phyloP scores from a whole-genome alignment of 2,888 invertebrate species.

The Bombyx huttoni region DNA sequence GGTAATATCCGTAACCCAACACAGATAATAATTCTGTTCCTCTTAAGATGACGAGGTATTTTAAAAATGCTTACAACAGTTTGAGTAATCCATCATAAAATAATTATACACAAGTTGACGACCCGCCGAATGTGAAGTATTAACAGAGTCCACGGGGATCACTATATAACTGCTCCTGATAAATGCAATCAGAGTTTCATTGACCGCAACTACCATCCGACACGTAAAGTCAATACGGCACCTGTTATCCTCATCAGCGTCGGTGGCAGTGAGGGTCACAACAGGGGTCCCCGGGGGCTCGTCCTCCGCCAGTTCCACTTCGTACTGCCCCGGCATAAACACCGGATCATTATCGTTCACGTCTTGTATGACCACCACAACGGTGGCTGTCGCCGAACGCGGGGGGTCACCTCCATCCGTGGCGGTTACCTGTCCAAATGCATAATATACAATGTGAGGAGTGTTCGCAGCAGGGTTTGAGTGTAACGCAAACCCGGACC shows the following conservation, averaged over 20 bases:
- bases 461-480: not conserved
- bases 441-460: not conserved
- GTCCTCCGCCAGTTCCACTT: slow-evolving; percentile 91
- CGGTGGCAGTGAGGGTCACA: slow-evolving; percentile 88
- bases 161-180: no score
- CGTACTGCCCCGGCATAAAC: slow-evolving; percentile 94
- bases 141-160: no score
- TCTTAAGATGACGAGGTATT: no score
- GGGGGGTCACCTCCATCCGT: slow-evolving; percentile 90
- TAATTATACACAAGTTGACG: no score
- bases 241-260: slow-evolving; percentile 89
- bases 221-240: slow-evolving; percentile 9
- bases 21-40: no score
- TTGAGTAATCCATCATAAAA: no score
- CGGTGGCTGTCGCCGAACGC: slow-evolving; percentile 88
- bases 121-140: no score
- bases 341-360: slow-evolving; percentile 97
- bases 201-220: no score
- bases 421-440: slow-evolving; percentile 76
- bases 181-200: no score
- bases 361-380: slow-evolving; percentile 91
- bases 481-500: not conserved
- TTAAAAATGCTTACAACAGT: no score
- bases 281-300: slow-evolving; percentile 92
- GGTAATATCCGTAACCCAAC: no score